These are phyloP conservation scores for Drosophila willistoni DNA, from an alignment of 1,140 invertebrate species.

Conservation along the genomic window DNA sequence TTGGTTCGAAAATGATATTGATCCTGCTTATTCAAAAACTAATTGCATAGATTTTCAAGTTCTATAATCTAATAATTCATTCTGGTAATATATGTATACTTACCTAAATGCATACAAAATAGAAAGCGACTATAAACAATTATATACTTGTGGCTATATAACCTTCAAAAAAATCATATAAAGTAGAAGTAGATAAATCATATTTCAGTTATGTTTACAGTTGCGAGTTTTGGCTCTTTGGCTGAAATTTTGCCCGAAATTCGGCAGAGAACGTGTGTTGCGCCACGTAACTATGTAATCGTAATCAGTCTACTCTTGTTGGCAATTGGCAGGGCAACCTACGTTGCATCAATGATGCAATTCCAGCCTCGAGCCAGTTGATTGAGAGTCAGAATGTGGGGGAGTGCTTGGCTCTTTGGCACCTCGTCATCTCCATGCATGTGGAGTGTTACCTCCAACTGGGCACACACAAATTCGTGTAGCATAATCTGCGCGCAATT, in stretches of 20 bases:
- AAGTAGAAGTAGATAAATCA: too few species aligned
- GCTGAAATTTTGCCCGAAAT: neutral
- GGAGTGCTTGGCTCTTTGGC: conserved; percentile 14
- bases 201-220: neutral
- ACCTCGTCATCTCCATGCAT: conserved; percentile 12
- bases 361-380: conserved; percentile 35
- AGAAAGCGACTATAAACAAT: too few species aligned
- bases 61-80: too few species aligned
- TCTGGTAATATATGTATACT: neutral
- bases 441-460: conserved; percentile 5
- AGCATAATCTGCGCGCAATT: neutral
- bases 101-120: too few species aligned
- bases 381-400: conserved; percentile 12
- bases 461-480: neutral
- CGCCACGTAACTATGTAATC: neutral
- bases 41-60: too few species aligned
- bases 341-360: conserved; percentile 19
- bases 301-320: conserved; percentile 1
- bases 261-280: too few species aligned
- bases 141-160: too few species aligned
- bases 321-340: conserved; percentile 14
- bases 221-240: neutral
- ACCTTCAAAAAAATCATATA: too few species aligned
- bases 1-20: too few species aligned
- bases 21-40: too few species aligned